Percentiles rank a stretch among this genome's conserved stretches.
Conservation (phyloP, 2,797 vertebrate genomes). For the Phalanger gymnotis region DNA sequence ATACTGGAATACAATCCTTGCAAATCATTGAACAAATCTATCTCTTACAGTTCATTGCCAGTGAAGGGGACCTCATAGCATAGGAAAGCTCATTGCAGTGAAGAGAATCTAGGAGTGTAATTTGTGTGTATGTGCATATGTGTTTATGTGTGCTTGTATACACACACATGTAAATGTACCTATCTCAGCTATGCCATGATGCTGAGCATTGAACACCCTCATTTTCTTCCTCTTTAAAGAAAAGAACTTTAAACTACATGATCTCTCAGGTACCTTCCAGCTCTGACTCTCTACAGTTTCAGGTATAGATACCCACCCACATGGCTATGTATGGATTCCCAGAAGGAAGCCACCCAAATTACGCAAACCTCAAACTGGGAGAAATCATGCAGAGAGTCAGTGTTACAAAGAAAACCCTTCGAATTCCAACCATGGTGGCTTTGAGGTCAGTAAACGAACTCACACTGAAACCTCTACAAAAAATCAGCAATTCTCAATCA, state of each 20-base stretch:
- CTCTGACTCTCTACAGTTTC: neutral
- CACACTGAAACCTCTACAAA: slow-evolving; percentile 70
- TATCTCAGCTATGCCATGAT: neutral
- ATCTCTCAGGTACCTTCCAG: neutral
- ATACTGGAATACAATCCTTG: neutral
- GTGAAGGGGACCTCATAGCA: neutral
- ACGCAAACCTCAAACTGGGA: slow-evolving; percentile 13
- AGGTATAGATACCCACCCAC: neutral
- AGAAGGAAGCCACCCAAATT: neutral
- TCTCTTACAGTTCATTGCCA: neutral
- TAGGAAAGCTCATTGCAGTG: neutral
- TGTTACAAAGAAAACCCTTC: slow-evolving; percentile 51
- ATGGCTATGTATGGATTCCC: neutral
- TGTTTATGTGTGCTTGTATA: neutral
- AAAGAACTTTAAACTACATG: neutral
- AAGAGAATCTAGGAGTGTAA: neutral
- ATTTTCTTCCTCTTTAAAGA: neutral
- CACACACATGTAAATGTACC: neutral
- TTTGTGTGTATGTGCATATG: neutral
- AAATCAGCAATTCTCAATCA: slow-evolving; percentile 44
- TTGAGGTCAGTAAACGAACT: slow-evolving; percentile 75
- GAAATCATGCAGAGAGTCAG: slow-evolving; percentile 54
- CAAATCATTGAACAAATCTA: neutral
- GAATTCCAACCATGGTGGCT: slow-evolving; percentile 57
- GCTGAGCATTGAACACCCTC: neutral